Evolutionary conservation across 2,113 vertebrate genomes (phyloP).

Genomic region (Pseudonaja textilis): DNA sequence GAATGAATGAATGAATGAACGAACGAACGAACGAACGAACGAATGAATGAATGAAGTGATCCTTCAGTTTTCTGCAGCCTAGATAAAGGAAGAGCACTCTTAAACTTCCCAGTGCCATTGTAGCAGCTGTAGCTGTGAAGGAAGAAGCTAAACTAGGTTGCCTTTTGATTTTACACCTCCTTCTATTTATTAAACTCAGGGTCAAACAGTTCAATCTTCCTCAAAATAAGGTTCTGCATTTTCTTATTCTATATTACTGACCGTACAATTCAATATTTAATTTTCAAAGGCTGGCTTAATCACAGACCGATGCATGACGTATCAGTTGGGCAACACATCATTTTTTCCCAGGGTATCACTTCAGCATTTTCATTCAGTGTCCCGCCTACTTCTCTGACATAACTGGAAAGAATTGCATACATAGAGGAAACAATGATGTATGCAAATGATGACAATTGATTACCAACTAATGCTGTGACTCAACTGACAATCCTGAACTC

Average conservation of each 20-base stretch:
- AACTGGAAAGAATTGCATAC: neutral
- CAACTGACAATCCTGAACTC: neutral
- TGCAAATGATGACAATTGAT: neutral
- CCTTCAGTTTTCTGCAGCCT: neutral
- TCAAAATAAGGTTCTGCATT: neutral
- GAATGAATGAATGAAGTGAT: neutral
- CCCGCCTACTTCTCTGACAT: neutral
- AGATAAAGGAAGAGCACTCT: neutral
- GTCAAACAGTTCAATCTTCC: neutral
- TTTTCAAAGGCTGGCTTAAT: conserved; percentile 30
- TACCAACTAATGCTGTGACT: neutral
- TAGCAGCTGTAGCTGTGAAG: neutral
- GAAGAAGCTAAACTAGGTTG: neutral
- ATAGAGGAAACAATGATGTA: neutral
- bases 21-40: neutral
- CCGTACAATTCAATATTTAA: neutral
- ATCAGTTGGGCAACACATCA: neutral
- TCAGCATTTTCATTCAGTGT: neutral
- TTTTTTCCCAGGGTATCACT: neutral
- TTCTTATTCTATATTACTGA: neutral
- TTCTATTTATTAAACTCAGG: neutral
- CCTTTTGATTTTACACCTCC: neutral
- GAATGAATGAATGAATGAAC: neutral
- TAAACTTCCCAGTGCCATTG: neutral
- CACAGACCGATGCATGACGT: conserved; percentile 15